Percentiles rank a stretch among this genome's conserved stretches.
Evolutionary conservation across 1,140 invertebrate genomes (phyloP).

Genomic region (Apis cerana): DNA sequence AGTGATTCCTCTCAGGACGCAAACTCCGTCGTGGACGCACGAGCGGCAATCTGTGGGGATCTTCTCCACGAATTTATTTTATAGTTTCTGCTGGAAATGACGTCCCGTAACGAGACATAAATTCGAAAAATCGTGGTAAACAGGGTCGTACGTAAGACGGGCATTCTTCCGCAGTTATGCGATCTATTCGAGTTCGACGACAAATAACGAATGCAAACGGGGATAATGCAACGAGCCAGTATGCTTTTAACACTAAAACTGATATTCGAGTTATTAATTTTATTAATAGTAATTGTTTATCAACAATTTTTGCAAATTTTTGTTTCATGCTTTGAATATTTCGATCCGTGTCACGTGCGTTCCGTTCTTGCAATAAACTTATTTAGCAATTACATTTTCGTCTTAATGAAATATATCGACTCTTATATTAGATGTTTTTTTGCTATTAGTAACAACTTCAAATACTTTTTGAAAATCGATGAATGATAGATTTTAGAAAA

Average conservation of each 20-base stretch:
- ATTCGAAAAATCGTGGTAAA: conserved; percentile 75
- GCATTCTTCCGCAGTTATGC: conserved; percentile 66
- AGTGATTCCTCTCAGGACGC: conserved; percentile 51
- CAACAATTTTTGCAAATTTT: too few relatives aligned
- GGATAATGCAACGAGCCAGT: background rate
- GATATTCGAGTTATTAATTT: too few relatives aligned
- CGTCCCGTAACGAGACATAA: conserved; percentile 79
- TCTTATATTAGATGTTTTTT: too few relatives aligned
- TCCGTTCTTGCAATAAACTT: too few relatives aligned
- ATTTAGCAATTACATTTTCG: too few relatives aligned
- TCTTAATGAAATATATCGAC: too few relatives aligned
- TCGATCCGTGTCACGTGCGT: too few relatives aligned
- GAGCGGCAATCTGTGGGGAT: conserved; percentile 72
- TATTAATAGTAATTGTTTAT: too few relatives aligned
- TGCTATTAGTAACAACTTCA: too few relatives aligned
- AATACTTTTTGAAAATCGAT: too few relatives aligned
- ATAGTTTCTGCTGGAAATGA: conserved; percentile 76
- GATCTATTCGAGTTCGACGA: conserved; percentile 64
- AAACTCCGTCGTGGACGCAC: conserved; percentile 56
- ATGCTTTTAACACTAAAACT: background rate
- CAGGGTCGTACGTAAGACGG: conserved; percentile 77
- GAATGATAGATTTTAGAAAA: too few relatives aligned
- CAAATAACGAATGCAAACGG: conserved; percentile 55
- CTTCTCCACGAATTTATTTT: conserved; percentile 76
- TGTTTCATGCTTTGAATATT: background rate